Evolutionary conservation across 2,888 invertebrate species (phyloP).

Genomic region (Drosophila macrospina): DNA sequence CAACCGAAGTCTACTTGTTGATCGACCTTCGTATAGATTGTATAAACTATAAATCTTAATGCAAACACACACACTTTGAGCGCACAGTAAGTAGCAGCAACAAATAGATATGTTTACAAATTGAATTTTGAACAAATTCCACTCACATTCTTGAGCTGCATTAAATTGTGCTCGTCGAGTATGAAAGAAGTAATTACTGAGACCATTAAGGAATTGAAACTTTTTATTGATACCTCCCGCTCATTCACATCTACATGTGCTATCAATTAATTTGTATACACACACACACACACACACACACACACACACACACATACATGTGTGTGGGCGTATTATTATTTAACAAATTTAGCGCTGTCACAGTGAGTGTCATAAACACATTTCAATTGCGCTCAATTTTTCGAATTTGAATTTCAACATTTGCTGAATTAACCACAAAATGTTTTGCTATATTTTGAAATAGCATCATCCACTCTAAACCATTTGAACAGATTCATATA

Average conservation of each 20-base stretch:
- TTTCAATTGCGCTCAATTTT: constrained; percentile 24
- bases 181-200: constrained; percentile 36
- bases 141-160: constrained; percentile 25
- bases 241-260: neutral
- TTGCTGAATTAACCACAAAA: neutral
- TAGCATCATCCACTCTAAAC: neutral
- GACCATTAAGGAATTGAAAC: constrained; percentile 40
- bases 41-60: constrained; percentile 9
- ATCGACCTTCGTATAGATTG: constrained; percentile 15
- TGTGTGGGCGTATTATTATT: constrained; percentile 5
- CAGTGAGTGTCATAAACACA: constrained; percentile 30
- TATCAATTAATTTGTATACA: constrained; percentile 25
- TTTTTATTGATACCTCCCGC: constrained; percentile 13
- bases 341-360: constrained; percentile 28
- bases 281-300: too few species aligned
- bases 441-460: neutral
- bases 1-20: neutral
- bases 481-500: too few species aligned
- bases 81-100: constrained; percentile 9
- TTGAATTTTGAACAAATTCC: constrained; percentile 23
- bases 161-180: constrained; percentile 34
- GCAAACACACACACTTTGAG: neutral
- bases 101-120: constrained; percentile 45
- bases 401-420: neutral
- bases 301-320: too few species aligned